Evolutionary conservation across 2,888 invertebrate species (phyloP), one percentile per base, ranked within the genome.

Genomic region (Lithosia quadra): DNA sequence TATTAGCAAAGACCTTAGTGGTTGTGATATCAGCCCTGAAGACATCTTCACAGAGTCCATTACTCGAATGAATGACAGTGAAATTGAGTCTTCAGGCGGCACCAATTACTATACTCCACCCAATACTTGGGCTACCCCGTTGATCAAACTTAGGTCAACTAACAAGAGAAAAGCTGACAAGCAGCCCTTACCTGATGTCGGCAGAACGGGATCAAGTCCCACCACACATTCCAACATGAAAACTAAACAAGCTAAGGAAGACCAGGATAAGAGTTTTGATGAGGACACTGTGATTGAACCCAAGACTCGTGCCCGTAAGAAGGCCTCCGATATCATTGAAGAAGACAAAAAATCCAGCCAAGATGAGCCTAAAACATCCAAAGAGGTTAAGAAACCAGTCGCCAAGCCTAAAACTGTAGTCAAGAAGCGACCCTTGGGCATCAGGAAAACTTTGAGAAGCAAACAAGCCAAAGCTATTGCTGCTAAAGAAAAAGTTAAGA

Each of bases 141-240:
- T 78, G 77, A 83, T 87, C 84, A 86, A 77, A 70, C 81, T 84
- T 64, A 76, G 84, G 82, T 88, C 84, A 77, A 81, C 83, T 82
- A 78, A 82, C 78, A 81, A 76, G 78, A 79, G 79, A 73, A 82
- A 83, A 84, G 81, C 82, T 80, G 89, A 89, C 78, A 79, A 76
- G 64, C 79, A 88, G 83, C 77, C 78, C 86, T 81, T 90, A 89
- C 94, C 95, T 94, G 87, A 95, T 95, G 95, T 94, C 95, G 93
- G 88, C 90, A 87, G 86, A 90, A 93, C 92, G 90, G 92, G 91
- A 86, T 82, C 83, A 84, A 84, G 88, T 91, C 89, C 92, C 91
- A 90, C 90, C 89, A 89, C 85, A 93, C 92, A 95, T 94, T 94
- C 93, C 94, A 95, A 89, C 91, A 95, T 95, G 95, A 95, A 95